Evolutionary conservation across 2,113 vertebrate genomes (phyloP).

Genomic region (Clinocottus analis): DNA sequence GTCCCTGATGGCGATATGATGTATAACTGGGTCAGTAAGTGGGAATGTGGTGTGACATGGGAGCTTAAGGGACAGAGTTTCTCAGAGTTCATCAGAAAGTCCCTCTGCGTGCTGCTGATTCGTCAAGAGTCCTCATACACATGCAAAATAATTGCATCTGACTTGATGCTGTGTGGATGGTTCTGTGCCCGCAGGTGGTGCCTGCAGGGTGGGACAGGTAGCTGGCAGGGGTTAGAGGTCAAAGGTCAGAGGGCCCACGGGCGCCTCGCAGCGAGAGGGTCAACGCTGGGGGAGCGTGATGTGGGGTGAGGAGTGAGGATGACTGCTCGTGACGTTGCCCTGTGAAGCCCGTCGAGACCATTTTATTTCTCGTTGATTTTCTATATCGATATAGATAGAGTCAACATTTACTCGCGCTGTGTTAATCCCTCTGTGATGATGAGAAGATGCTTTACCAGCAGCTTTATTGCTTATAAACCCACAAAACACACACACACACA

Average conservation of each 20-base stretch:
- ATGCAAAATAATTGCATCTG: slow-evolving; percentile 54
- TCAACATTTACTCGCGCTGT: slow-evolving; percentile 12
- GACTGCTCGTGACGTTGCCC: slow-evolving; percentile 37
- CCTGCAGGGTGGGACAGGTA: not conserved
- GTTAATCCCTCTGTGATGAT: slow-evolving; percentile 28
- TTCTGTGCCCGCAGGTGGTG: not conserved
- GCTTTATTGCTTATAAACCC: slow-evolving; percentile 41
- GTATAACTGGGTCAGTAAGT: slow-evolving; percentile 37
- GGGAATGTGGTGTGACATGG: slow-evolving; percentile 36
- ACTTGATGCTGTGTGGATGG: slow-evolving; percentile 11
- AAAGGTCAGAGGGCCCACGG: slow-evolving; percentile 3
- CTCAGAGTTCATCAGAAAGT: slow-evolving; percentile 46
- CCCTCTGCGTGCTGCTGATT: slow-evolving; percentile 37
- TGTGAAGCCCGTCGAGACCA: slow-evolving; percentile 1
- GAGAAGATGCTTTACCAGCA: slow-evolving; percentile 40
- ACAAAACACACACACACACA: slow-evolving; percentile 21
- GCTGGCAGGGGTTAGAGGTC: slow-evolving; percentile 29
- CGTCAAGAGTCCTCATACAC: slow-evolving; percentile 41
- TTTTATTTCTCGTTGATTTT: not conserved
- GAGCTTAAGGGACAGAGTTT: slow-evolving; percentile 45
- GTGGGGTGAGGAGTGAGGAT: slow-evolving; percentile 9
- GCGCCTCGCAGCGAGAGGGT: slow-evolving; percentile 15
- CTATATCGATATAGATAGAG: not conserved
- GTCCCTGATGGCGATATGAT: slow-evolving; percentile 60
- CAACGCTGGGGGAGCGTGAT: not conserved